Conservation (phyloP, 2,797 vertebrate genomes). For the Coregonus suidteri region DNA sequence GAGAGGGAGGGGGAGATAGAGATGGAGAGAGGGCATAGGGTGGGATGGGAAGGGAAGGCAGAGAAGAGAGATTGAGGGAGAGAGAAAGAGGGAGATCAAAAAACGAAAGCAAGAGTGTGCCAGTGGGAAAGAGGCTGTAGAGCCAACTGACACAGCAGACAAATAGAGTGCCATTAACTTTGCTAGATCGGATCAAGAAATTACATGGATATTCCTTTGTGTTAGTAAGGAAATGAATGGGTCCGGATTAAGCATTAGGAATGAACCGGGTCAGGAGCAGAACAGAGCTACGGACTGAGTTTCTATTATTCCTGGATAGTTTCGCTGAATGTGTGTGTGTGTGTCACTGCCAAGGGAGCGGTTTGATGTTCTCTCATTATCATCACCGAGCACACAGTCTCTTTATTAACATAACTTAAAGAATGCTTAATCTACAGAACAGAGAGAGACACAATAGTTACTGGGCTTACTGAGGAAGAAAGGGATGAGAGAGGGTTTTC, state of each 20-base stretch:
- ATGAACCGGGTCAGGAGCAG: not conserved
- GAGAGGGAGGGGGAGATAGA: not conserved
- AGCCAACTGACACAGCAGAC: not conserved
- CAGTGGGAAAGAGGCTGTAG: not conserved
- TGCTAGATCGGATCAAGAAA: not conserved
- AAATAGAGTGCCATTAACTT: not conserved
- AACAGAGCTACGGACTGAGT: not conserved
- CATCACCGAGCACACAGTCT: not conserved
- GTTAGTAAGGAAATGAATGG: constrained; percentile 1
- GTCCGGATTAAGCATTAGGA: not conserved
- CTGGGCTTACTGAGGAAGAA: not conserved
- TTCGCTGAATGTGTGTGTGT: not conserved
- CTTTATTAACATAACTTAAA: not conserved
- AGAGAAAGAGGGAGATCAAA: not conserved
- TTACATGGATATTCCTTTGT: not conserved
- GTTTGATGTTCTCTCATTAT: not conserved
- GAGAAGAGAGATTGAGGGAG: not conserved
- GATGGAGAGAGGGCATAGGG: too few relatives aligned
- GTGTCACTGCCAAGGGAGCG: constrained; percentile 1
- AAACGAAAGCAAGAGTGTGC: not conserved
- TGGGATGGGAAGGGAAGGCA: too few relatives aligned
- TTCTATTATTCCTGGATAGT: not conserved
- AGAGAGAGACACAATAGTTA: not conserved
- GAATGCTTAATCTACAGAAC: not conserved
- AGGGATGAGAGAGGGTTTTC: not conserved